Evolutionary conservation across 1,140 invertebrate genomes (phyloP).

Genomic region (Caenorhabditis briggsae): DNA sequence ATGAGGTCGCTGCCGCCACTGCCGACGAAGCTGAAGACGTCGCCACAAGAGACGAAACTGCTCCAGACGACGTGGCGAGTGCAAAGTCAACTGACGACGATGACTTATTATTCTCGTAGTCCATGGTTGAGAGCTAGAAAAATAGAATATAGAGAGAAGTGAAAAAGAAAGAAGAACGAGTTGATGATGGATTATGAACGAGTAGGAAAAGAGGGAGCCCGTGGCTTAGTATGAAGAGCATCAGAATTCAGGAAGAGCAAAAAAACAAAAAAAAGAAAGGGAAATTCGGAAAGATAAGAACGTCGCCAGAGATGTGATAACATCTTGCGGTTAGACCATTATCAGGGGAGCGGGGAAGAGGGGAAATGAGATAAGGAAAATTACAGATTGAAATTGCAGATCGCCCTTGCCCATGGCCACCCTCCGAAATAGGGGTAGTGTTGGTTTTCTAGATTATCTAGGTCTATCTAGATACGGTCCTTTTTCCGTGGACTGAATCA

Average conservation of each 20-base stretch:
- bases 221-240: neutral
- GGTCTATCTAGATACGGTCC: slow-evolving; percentile 51
- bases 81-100: slow-evolving; percentile 11
- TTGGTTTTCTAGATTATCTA: slow-evolving; percentile 52
- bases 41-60: neutral
- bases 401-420: slow-evolving; percentile 8
- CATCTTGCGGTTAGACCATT: slow-evolving; percentile 32
- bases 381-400: slow-evolving; percentile 55
- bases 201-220: slow-evolving; percentile 1
- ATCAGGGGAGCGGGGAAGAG: slow-evolving; percentile 12
- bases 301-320: slow-evolving; percentile 13
- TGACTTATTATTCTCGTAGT: slow-evolving; percentile 29
- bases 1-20: too few species aligned
- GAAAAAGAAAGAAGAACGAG: neutral
- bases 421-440: neutral
- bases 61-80: slow-evolving; percentile 1
- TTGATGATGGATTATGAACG: slow-evolving; percentile 53
- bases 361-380: slow-evolving; percentile 38
- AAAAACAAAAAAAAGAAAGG: neutral
- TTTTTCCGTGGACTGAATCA: slow-evolving; percentile 43
- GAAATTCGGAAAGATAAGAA: slow-evolving; percentile 12
- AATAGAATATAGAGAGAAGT: slow-evolving; percentile 7
- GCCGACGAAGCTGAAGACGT: neutral
- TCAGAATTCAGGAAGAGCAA: neutral
- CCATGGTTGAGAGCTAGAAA: slow-evolving; percentile 32